These are phyloP conservation scores for Apostichopus japonicus DNA, from an alignment of 35 echinoderm and acorn worm genomes.

Conservation along the genomic window DNA sequence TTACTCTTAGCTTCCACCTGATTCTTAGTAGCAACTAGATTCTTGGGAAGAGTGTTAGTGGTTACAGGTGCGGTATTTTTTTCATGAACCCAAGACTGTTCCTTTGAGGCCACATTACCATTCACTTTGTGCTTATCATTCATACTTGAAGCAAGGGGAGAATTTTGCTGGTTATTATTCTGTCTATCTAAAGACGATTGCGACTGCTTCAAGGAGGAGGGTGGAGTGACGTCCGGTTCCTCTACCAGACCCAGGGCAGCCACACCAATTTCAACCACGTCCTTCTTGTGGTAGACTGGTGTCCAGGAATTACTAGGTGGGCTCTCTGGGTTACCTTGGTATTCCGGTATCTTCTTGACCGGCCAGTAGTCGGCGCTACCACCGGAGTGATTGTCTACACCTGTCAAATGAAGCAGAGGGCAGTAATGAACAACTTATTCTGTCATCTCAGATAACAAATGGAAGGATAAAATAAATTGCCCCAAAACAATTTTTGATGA, in stretches of 20 bases:
- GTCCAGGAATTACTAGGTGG: neutral
- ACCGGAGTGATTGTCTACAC: neutral
- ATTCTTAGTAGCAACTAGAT: neutral
- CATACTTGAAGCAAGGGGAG: neutral
- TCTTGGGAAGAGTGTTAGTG: neutral
- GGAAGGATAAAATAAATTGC: too few relatives aligned
- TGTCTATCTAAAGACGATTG: neutral
- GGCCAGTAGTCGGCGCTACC: conserved; percentile 49
- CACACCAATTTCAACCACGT: conserved; percentile 82
- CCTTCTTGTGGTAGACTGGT: neutral
- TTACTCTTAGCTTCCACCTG: neutral
- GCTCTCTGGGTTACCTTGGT: neutral
- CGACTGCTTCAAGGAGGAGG: neutral
- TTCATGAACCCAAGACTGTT: neutral
- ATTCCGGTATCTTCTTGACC: conserved; percentile 13
- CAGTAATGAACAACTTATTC: neutral
- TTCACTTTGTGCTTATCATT: neutral
- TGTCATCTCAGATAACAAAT: too few relatives aligned
- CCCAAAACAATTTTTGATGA: too few relatives aligned
- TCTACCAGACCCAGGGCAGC: conserved; percentile 59
- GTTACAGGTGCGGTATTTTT: neutral
- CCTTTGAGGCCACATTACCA: neutral
- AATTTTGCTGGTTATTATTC: neutral
- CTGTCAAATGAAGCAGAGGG: neutral
- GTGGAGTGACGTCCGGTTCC: neutral